Conservation (phyloP, 2,888 invertebrate genomes). For the Exocentrus adspersus region DNA sequence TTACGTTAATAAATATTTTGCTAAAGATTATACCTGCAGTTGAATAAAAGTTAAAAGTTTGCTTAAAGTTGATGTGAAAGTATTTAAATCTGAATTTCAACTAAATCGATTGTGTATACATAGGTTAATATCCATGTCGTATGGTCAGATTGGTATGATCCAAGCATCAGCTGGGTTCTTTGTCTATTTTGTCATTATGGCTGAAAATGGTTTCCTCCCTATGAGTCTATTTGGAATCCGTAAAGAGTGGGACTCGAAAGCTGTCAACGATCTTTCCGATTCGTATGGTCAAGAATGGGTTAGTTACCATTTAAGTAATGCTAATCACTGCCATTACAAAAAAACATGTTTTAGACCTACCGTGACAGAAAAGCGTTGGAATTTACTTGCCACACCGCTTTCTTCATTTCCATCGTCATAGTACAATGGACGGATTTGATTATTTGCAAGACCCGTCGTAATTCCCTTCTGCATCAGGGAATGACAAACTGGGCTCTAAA, state of each 20-base stretch:
- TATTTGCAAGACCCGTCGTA: slow-evolving; percentile 97
- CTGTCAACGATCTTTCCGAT: slow-evolving; percentile 97
- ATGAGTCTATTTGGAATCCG: slow-evolving; percentile 90
- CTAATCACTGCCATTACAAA: too few species aligned
- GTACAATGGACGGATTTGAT: slow-evolving; percentile 99
- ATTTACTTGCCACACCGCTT: slow-evolving; percentile 98
- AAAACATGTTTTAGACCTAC: slow-evolving; percentile 79
- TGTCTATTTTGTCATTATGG: slow-evolving; percentile 99
- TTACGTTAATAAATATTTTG: too few species aligned
- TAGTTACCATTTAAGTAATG: too few species aligned
- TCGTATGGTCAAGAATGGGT: slow-evolving; percentile 99
- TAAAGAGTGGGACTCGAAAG: slow-evolving; percentile 98
- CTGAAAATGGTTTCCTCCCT: slow-evolving; percentile 98
- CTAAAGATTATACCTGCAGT: too few species aligned
- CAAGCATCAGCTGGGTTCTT: slow-evolving; percentile 99
- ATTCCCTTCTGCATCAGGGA: slow-evolving; percentile 96
- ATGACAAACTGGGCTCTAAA: slow-evolving; percentile 98
- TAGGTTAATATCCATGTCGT: slow-evolving; percentile 99
- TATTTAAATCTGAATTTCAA: slow-evolving; percentile 2
- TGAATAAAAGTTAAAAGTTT: too few species aligned
- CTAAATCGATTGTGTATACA: slow-evolving; percentile 33
- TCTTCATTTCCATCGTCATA: slow-evolving; percentile 97
- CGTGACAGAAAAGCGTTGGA: slow-evolving; percentile 95
- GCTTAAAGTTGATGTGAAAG: slow-evolving; percentile 38
- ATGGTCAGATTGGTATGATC: slow-evolving; percentile 99